Conservation (phyloP, 2,888 invertebrate genomes). For the Liposcelis brunnea region DNA sequence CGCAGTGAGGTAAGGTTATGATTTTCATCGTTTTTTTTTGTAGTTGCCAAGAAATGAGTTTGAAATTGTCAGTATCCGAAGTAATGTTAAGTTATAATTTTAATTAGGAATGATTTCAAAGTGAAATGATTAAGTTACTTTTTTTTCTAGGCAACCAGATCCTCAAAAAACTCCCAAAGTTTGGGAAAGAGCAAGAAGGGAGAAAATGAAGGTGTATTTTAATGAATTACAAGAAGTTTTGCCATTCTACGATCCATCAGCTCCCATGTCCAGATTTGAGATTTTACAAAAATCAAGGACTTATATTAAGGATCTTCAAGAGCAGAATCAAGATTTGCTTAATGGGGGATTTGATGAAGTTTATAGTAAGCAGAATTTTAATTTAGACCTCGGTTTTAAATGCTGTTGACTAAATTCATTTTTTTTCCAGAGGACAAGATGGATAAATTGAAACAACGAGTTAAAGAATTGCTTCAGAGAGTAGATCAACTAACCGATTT, state of each 20-base stretch:
- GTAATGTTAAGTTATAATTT: no score
- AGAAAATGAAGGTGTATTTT: conserved; percentile 22
- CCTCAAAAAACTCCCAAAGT: conserved; percentile 14
- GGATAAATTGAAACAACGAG: conserved; percentile 16
- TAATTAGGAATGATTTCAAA: no score
- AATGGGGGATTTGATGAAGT: conserved; percentile 13
- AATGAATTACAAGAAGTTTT: conserved; percentile 23
- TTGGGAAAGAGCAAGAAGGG: conserved; percentile 22
- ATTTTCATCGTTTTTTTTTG: no score
- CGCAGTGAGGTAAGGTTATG: no score
- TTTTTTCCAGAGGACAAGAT: conserved; percentile 17
- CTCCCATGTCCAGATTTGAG: conserved; percentile 20
- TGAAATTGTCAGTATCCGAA: no score
- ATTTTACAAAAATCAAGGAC: conserved; percentile 20
- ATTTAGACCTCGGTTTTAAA: not conserved
- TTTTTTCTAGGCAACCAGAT: no score
- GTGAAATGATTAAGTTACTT: no score
- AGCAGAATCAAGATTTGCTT: conserved; percentile 18
- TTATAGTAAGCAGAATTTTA: conserved; percentile 12
- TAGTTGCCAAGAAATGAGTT: no score
- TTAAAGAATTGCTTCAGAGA: conserved; percentile 17
- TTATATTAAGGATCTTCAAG: conserved; percentile 19
- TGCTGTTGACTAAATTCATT: not conserved
- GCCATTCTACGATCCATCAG: conserved; percentile 23
- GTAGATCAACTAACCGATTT: conserved; percentile 18